These are phyloP conservation scores for Asobara japonica DNA, from an alignment of 1,140 invertebrate genomes.

Conservation along the genomic window DNA sequence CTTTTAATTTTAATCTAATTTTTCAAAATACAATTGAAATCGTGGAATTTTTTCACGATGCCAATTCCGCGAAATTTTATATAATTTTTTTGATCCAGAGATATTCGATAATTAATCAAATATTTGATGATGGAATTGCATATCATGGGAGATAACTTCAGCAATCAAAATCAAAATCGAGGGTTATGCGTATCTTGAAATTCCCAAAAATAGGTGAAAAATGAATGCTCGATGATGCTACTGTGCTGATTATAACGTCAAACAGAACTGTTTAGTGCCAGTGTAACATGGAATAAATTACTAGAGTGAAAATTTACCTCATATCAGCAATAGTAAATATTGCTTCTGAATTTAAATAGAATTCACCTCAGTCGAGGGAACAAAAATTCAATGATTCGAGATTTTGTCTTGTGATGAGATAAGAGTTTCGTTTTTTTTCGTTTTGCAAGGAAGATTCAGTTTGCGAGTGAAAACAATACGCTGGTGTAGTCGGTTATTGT, in stretches of 20 bases:
- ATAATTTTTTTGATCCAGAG: background rate
- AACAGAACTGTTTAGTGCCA: background rate
- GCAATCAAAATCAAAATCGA: no score
- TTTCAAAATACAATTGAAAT: no score
- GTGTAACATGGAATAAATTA: background rate
- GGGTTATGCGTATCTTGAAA: no score
- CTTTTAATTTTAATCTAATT: background rate
- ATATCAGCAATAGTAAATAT: slow-evolving; percentile 24
- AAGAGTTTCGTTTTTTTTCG: no score
- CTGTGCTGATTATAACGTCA: background rate
- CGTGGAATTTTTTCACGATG: no score
- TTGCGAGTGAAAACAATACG: background rate
- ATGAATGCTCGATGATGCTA: background rate
- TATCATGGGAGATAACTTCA: background rate
- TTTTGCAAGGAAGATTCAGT: no score
- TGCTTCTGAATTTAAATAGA: background rate
- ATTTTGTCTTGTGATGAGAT: background rate
- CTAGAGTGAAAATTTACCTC: background rate
- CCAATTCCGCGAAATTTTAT: background rate
- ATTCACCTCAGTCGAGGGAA: background rate
- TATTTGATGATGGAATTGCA: background rate
- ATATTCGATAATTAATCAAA: background rate
- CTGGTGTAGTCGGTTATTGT: background rate
- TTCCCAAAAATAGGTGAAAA: background rate
- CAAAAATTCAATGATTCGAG: background rate